phyloP scores from a whole-genome alignment of 2,797 vertebrate species.

The Mastacembelus armatus region DNA sequence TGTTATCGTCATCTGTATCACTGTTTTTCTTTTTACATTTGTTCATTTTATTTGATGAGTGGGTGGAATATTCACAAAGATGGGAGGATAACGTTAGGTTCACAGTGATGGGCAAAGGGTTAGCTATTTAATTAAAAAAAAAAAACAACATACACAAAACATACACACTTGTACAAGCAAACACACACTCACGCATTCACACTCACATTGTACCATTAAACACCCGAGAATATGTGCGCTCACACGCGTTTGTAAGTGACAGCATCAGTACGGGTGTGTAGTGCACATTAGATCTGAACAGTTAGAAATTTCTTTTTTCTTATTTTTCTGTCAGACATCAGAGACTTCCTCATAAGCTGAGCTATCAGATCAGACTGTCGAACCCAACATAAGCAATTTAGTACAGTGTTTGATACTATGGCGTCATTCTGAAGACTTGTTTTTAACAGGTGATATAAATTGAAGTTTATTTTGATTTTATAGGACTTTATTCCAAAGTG shows the following conservation, averaged over 20 bases:
- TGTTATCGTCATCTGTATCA: conserved; percentile 84
- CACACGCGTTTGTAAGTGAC: conserved; percentile 50
- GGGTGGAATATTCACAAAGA: conserved; percentile 85
- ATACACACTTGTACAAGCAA: conserved; percentile 31
- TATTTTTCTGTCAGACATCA: conserved; percentile 35
- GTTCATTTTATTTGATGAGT: conserved; percentile 82
- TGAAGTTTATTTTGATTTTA: conserved; percentile 35
- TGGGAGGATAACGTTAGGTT: conserved; percentile 82
- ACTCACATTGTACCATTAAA: conserved; percentile 58
- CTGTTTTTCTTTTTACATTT: conserved; percentile 81
- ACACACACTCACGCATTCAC: conserved; percentile 43
- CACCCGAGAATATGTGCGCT: conserved; percentile 53
- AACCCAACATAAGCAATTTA: conserved; percentile 7
- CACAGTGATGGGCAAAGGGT: conserved; percentile 86
- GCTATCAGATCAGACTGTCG: conserved; percentile 36
- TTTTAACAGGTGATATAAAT: conserved; percentile 36
- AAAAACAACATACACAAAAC: conserved; percentile 36
- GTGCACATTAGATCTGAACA: conserved; percentile 53
- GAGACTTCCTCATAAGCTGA: conserved; percentile 40
- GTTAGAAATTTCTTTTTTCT: conserved; percentile 19
- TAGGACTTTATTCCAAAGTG: conserved; percentile 65
- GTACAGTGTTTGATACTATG: too few relatives aligned
- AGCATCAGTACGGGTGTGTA: conserved; percentile 58
- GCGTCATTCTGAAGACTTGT: background rate
- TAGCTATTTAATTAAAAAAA: conserved; percentile 73